A percentile compares a stretch with the other conserved stretches of the same genome.
These are phyloP conservation scores for Danaus melanippus DNA, from an alignment of 1,140 invertebrate species.

Conservation along the genomic window DNA sequence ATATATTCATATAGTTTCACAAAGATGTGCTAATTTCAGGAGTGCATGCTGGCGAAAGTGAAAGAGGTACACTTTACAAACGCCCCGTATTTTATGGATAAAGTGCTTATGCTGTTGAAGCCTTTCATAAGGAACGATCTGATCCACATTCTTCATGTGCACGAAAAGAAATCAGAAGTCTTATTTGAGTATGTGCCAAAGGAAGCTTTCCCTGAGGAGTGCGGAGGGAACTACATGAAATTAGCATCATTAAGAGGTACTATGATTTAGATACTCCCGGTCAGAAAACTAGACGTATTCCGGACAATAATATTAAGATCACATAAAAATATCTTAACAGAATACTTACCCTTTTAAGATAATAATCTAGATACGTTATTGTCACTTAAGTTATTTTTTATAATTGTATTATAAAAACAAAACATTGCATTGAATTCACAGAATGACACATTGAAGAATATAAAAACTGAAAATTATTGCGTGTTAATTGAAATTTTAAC, in stretches of 20 bases:
- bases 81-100: slow-evolving; percentile 78
- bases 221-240: slow-evolving; percentile 68
- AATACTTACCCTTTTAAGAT: too few species aligned
- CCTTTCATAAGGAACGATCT: slow-evolving; percentile 81
- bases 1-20: too few species aligned
- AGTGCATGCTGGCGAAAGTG: slow-evolving; percentile 76
- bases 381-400: slow-evolving; percentile 3
- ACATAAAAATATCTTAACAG: too few species aligned
- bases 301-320: too few species aligned
- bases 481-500: too few species aligned
- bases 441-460: too few species aligned
- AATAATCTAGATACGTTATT: too few species aligned
- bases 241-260: slow-evolving; percentile 32
- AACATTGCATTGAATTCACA: too few species aligned
- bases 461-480: too few species aligned
- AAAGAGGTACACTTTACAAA: slow-evolving; percentile 80
- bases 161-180: slow-evolving; percentile 47
- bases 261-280: neutral
- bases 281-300: too few species aligned
- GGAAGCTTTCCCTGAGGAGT: slow-evolving; percentile 73
- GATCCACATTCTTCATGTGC: slow-evolving; percentile 72
- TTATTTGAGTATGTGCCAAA: slow-evolving; percentile 43
- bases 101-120: slow-evolving; percentile 76
- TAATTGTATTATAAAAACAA: slow-evolving; percentile 2
- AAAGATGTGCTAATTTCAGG: slow-evolving; percentile 53